Conservation (phyloP, 2,797 vertebrate species). For the Microctenopoma lineatum region DNA sequence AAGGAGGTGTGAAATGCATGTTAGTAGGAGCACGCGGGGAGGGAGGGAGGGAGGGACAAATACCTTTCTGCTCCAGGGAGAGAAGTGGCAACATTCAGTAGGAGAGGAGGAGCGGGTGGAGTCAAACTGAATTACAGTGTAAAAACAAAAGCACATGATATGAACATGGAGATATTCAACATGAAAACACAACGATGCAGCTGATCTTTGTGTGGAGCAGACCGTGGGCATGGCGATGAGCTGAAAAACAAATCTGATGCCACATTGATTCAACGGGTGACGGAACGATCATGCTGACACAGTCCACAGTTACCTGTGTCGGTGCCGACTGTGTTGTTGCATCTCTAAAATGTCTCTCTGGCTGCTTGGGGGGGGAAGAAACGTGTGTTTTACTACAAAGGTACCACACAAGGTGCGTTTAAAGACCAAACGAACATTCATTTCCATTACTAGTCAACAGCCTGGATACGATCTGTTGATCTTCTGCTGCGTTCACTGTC, state of each 20-base stretch:
- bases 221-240: neutral
- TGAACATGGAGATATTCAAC: slow-evolving; percentile 62
- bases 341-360: slow-evolving; percentile 57
- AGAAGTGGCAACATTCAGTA: slow-evolving; percentile 97
- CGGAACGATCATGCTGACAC: slow-evolving; percentile 20
- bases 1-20: slow-evolving; percentile 31
- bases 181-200: slow-evolving; percentile 10
- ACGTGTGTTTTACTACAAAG: slow-evolving; percentile 19
- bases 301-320: slow-evolving; percentile 62
- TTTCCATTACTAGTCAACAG: too few species aligned
- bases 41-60: slow-evolving; percentile 68
- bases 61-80: slow-evolving; percentile 99
- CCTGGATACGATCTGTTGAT: too few species aligned
- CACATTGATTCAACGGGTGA: neutral
- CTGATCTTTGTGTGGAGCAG: slow-evolving; percentile 2
- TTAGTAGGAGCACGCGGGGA: slow-evolving; percentile 29
- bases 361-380: slow-evolving; percentile 40
- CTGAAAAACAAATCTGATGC: neutral
- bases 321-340: slow-evolving; percentile 56
- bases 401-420: neutral
- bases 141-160: slow-evolving; percentile 61
- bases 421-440: neutral
- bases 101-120: slow-evolving; percentile 93
- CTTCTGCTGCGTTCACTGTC: neutral
- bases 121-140: slow-evolving; percentile 91